A percentile compares a stretch with the other conserved stretches of the same genome.
Conservation (phyloP, 2,888 invertebrate species). For the Drosophila diplacantha region DNA sequence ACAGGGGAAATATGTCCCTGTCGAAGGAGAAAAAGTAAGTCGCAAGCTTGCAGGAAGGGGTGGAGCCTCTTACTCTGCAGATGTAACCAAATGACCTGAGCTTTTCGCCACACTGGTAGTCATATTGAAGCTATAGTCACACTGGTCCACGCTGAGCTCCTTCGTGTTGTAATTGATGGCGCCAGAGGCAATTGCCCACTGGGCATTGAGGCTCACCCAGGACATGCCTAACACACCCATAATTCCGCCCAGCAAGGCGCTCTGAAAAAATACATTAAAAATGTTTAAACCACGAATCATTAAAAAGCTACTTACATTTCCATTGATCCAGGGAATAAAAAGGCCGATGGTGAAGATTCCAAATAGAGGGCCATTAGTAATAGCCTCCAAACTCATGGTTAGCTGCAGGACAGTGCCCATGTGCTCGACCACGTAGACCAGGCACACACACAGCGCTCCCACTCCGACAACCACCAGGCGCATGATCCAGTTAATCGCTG, state of each 20-base stretch:
- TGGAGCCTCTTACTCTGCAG: slow-evolving; percentile 59
- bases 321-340: slow-evolving; percentile 84
- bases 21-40: too few relatives aligned
- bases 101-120: slow-evolving; percentile 65
- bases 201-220: slow-evolving; percentile 82
- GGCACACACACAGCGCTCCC: slow-evolving; percentile 83
- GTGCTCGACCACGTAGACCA: slow-evolving; percentile 86
- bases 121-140: slow-evolving; percentile 81
- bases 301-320: slow-evolving; percentile 78
- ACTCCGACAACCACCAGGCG: slow-evolving; percentile 84
- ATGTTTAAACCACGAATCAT: too few relatives aligned
- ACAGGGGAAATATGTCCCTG: slow-evolving; percentile 78
- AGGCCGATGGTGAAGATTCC: slow-evolving; percentile 84
- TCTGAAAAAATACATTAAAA: slow-evolving; percentile 73
- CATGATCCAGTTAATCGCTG: slow-evolving; percentile 81
- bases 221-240: slow-evolving; percentile 80
- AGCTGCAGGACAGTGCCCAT: slow-evolving; percentile 85
- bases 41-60: not conserved
- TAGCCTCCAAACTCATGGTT: slow-evolving; percentile 84
- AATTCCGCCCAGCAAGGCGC: slow-evolving; percentile 81
- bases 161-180: slow-evolving; percentile 84
- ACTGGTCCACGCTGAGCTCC: slow-evolving; percentile 81
- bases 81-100: slow-evolving; percentile 37
- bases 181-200: slow-evolving; percentile 81
- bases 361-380: slow-evolving; percentile 84